Evolutionary conservation across 2,888 invertebrate species (phyloP).

Genomic region (Cryptosula pallasiana): DNA sequence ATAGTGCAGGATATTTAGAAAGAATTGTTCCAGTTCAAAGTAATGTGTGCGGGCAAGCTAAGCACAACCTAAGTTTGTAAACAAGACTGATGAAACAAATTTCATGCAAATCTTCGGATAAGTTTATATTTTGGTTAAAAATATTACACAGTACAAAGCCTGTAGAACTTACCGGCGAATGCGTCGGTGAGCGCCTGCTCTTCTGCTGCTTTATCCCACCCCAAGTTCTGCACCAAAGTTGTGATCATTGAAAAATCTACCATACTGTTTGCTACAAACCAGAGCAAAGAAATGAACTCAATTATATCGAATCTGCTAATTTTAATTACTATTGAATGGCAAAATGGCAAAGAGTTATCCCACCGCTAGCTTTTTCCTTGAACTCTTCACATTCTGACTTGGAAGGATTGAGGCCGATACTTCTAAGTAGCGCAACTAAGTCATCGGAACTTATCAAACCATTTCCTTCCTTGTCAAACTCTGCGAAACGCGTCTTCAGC

Average conservation of each 20-base stretch:
- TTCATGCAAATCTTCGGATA: too few relatives aligned
- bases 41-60: too few relatives aligned
- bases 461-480: conserved; percentile 39
- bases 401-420: conserved; percentile 36
- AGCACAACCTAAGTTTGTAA: too few relatives aligned
- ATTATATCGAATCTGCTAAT: too few relatives aligned
- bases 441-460: conserved; percentile 35
- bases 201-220: conserved; percentile 8
- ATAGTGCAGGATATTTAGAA: too few relatives aligned
- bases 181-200: background rate
- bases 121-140: too few relatives aligned
- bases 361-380: conserved; percentile 29
- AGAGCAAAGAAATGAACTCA: too few relatives aligned
- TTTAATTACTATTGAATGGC: too few relatives aligned
- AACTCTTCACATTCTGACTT: conserved; percentile 33
- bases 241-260: background rate
- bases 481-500: conserved; percentile 36
- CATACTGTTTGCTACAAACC: background rate
- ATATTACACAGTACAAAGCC: too few relatives aligned
- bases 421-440: conserved; percentile 38
- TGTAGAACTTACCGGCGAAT: background rate
- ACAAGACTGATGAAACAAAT: too few relatives aligned
- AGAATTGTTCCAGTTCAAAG: too few relatives aligned
- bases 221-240: background rate
- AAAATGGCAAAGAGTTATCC: too few relatives aligned